These are phyloP conservation scores for Tryphoninae sp. DNA, from an alignment of 2,888 invertebrate species.

Conservation along the genomic window DNA sequence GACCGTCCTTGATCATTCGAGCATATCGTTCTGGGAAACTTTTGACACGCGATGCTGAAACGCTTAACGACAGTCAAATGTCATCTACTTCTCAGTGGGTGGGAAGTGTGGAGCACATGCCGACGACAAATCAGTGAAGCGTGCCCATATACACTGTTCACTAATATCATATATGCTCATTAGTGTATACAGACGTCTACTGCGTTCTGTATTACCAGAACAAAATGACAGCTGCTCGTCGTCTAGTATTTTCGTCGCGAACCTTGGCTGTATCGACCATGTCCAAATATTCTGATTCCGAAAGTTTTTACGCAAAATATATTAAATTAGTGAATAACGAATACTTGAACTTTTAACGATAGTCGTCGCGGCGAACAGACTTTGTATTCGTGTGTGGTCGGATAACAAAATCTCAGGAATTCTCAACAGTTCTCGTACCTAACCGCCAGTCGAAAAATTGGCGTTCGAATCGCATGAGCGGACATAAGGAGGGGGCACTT, in stretches of 20 bases:
- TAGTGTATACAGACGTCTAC: background rate
- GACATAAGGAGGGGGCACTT: slow-evolving; percentile 45
- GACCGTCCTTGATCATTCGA: slow-evolving; percentile 43
- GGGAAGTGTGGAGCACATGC: slow-evolving; percentile 32
- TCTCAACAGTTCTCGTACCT: slow-evolving; percentile 15
- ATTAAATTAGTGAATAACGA: background rate
- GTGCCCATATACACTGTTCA: background rate
- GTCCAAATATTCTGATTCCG: background rate
- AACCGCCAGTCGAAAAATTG: slow-evolving; percentile 39
- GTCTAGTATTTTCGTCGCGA: background rate
- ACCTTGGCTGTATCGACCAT: background rate
- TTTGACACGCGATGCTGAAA: slow-evolving; percentile 45
- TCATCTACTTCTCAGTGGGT: slow-evolving; percentile 34
- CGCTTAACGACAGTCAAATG: slow-evolving; percentile 39
- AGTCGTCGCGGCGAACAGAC: background rate
- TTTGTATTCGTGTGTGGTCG: background rate
- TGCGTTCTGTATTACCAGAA: slow-evolving; percentile 30
- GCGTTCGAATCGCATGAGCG: slow-evolving; percentile 45
- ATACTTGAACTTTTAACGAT: background rate
- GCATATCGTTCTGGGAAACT: slow-evolving; percentile 46
- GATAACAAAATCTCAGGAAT: slow-evolving; percentile 33
- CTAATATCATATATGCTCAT: background rate
- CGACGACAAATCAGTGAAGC: slow-evolving; percentile 23
- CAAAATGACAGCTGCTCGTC: slow-evolving; percentile 25
- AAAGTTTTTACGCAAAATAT: slow-evolving; percentile 1